Percentiles rank a stretch among this genome's conserved stretches.
Conservation (phyloP, 2,113 vertebrate species). For the Pachyramphus minor region DNA sequence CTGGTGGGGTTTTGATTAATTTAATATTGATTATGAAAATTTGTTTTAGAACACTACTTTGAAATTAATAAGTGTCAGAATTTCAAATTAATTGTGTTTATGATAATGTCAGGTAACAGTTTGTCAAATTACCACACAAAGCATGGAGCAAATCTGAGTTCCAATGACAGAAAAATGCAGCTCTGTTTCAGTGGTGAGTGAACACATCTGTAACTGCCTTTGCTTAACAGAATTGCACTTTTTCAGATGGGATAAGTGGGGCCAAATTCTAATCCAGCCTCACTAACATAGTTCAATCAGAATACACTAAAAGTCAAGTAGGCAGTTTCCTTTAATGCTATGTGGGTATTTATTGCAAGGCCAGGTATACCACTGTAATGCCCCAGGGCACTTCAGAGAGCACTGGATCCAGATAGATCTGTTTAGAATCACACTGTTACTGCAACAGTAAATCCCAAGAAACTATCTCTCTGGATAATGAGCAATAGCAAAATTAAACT, state of each 20-base stretch:
- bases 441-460: background rate
- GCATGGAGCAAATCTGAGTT: constrained; percentile 40
- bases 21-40: background rate
- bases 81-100: background rate
- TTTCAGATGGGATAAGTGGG: background rate
- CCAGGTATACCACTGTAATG: background rate
- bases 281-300: background rate
- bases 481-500: background rate
- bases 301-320: background rate
- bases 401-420: background rate
- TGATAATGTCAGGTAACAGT: background rate
- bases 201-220: background rate
- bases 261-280: background rate
- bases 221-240: background rate
- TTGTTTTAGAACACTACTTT: constrained; percentile 27
- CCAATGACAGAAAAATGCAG: constrained; percentile 17
- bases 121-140: constrained; percentile 47
- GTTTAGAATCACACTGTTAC: background rate
- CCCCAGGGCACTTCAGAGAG: background rate
- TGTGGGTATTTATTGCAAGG: background rate
- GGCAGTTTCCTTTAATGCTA: background rate
- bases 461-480: background rate
- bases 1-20: background rate
- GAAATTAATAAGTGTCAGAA: constrained; percentile 14
- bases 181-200: background rate